Evolutionary conservation across 1,140 invertebrate genomes (phyloP).

Genomic region (Hestina assimilis): DNA sequence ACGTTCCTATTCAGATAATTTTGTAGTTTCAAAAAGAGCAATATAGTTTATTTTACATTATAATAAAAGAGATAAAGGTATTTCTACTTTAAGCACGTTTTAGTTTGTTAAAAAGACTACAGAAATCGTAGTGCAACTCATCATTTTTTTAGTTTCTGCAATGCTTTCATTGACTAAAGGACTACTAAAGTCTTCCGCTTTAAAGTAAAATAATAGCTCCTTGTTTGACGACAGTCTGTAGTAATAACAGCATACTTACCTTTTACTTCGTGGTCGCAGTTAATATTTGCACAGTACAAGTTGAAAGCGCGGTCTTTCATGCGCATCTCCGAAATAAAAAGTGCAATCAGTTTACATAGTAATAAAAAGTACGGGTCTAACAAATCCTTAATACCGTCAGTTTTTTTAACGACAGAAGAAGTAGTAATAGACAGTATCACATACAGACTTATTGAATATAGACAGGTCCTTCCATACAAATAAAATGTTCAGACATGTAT

Average conservation of each 20-base stretch:
- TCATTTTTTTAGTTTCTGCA: not conserved
- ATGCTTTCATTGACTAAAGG: not conserved
- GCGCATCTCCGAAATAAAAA: not conserved
- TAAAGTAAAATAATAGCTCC: not conserved
- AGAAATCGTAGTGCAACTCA: no score
- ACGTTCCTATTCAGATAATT: conserved; percentile 85
- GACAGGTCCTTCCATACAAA: no score
- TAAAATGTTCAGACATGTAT: no score
- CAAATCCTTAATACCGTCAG: no score
- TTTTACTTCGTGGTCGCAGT: conserved; percentile 2
- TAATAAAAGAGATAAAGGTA: no score
- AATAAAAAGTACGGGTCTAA: no score
- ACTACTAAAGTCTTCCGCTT: conserved; percentile 2
- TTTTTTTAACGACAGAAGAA: no score
- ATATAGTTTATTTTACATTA: not conserved
- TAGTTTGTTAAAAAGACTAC: no score
- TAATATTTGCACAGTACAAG: conserved; percentile 15
- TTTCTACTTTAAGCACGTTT: no score
- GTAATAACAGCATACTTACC: conserved; percentile 13
- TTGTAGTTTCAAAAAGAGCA: not conserved
- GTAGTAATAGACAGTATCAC: no score
- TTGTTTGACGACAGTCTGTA: conserved; percentile 1
- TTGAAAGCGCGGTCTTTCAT: conserved; percentile 8
- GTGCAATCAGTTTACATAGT: no score
- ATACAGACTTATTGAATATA: no score